phyloP scores from a whole-genome alignment of 2,797 vertebrate species.

The Dipus sagitta region DNA sequence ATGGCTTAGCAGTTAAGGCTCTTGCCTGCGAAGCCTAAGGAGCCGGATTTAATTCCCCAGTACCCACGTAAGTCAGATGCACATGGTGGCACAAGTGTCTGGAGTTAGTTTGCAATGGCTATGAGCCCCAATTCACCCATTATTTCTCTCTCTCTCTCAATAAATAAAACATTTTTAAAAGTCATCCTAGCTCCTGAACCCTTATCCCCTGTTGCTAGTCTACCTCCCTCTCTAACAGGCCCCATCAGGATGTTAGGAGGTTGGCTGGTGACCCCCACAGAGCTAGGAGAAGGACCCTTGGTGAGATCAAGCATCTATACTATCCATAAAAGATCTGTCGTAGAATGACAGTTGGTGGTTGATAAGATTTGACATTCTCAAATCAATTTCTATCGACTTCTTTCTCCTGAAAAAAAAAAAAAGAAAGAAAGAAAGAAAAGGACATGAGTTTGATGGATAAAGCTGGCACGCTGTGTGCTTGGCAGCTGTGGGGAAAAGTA shows the following conservation, averaged over 20 bases:
- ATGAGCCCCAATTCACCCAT: too few species aligned
- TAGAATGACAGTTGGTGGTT: slow-evolving; percentile 73
- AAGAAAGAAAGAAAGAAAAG: neutral
- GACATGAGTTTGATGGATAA: slow-evolving; percentile 63
- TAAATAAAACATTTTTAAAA: too few species aligned
- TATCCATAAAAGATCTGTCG: slow-evolving; percentile 78
- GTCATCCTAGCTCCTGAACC: neutral
- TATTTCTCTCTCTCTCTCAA: too few species aligned
- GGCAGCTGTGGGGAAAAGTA: neutral
- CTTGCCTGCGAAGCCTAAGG: too few species aligned
- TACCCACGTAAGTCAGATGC: too few species aligned
- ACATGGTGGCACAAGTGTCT: too few species aligned
- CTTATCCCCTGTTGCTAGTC: neutral
- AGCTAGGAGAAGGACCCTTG: slow-evolving; percentile 54
- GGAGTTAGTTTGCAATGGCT: too few species aligned
- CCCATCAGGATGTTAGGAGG: neutral
- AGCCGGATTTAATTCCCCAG: too few species aligned
- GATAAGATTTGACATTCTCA: slow-evolving; percentile 86
- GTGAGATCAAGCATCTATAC: slow-evolving; percentile 77
- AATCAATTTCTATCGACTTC: slow-evolving; percentile 88
- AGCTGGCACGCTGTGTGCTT: neutral
- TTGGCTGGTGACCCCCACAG: slow-evolving; percentile 43
- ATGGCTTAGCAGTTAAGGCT: too few species aligned
- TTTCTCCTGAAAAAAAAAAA: slow-evolving; percentile 43
- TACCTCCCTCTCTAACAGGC: neutral